These are phyloP conservation scores for Phaethornis superciliosus DNA, from an alignment of 2,113 vertebrate species.

Conservation along the genomic window DNA sequence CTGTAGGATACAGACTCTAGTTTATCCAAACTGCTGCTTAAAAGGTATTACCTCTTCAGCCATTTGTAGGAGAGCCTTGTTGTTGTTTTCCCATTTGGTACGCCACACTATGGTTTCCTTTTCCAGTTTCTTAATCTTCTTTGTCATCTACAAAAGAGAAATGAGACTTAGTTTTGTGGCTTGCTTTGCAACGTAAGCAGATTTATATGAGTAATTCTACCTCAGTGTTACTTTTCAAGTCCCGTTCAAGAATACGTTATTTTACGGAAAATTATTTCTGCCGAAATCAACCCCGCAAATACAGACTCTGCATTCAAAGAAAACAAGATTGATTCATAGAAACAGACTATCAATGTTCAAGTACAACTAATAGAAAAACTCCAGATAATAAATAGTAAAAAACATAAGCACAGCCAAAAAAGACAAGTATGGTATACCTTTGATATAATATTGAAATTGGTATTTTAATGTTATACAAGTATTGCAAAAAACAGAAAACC, in stretches of 20 bases:
- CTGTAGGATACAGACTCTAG: neutral
- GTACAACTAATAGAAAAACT: neutral
- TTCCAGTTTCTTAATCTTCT: slow-evolving; percentile 99
- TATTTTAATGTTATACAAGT: neutral
- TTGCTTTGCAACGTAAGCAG: neutral
- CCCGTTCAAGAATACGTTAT: neutral
- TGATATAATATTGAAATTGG: neutral
- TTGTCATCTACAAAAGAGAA: slow-evolving; percentile 88
- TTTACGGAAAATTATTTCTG: neutral
- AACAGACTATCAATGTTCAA: neutral
- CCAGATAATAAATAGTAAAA: neutral
- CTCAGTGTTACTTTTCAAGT: neutral
- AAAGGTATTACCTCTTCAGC: slow-evolving; percentile 87
- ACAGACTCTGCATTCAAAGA: neutral
- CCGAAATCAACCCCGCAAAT: neutral
- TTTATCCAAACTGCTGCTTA: neutral
- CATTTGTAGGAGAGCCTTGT: slow-evolving; percentile 98
- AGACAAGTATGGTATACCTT: neutral
- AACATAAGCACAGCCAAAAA: neutral
- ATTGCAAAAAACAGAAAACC: neutral
- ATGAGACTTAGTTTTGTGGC: neutral
- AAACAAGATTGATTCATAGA: neutral
- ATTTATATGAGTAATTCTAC: neutral
- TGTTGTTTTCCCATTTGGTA: slow-evolving; percentile 98
- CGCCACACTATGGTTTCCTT: slow-evolving; percentile 97